Percentiles rank a stretch among this genome's conserved stretches.
These are phyloP conservation scores for Chionomys nivalis DNA, from an alignment of 2,113 vertebrate species.

Conservation along the genomic window DNA sequence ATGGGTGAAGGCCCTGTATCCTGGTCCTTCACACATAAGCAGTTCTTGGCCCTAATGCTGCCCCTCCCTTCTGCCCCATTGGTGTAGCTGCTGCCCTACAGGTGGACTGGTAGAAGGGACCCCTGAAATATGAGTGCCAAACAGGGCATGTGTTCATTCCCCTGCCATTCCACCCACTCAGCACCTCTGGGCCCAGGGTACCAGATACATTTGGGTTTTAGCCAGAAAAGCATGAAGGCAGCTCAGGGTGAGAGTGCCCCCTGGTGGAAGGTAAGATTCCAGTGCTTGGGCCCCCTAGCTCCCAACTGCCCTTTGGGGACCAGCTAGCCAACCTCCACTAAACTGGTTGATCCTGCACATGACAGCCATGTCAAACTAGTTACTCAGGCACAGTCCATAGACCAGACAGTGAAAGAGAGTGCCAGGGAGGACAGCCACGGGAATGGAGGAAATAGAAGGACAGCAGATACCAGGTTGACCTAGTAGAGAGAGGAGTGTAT, in stretches of 20 bases:
- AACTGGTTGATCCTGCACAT: neutral
- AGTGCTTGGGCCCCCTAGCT: neutral
- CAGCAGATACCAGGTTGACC: neutral
- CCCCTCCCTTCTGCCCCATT: neutral
- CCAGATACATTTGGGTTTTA: neutral
- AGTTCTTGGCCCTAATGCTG: neutral
- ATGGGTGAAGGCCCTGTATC: neutral
- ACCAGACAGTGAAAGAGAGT: neutral
- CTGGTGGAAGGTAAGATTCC: neutral
- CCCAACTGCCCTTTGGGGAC: too few relatives aligned
- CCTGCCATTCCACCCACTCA: neutral
- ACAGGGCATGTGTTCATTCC: neutral
- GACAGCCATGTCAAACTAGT: neutral
- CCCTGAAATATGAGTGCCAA: neutral
- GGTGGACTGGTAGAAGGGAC: neutral
- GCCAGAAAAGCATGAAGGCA: neutral
- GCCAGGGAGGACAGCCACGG: too few relatives aligned
- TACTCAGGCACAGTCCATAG: neutral
- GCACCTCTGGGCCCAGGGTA: neutral
- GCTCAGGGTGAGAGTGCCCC: neutral
- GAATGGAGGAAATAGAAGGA: accelerated
- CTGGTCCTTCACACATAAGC: neutral
- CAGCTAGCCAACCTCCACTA: neutral
- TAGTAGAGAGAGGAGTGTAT: too few relatives aligned
- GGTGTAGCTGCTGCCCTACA: neutral